Percentiles rank a stretch among this genome's conserved stretches.
Conservation (phyloP, 2,113 vertebrate genomes). For the Xenus cinereus region DNA sequence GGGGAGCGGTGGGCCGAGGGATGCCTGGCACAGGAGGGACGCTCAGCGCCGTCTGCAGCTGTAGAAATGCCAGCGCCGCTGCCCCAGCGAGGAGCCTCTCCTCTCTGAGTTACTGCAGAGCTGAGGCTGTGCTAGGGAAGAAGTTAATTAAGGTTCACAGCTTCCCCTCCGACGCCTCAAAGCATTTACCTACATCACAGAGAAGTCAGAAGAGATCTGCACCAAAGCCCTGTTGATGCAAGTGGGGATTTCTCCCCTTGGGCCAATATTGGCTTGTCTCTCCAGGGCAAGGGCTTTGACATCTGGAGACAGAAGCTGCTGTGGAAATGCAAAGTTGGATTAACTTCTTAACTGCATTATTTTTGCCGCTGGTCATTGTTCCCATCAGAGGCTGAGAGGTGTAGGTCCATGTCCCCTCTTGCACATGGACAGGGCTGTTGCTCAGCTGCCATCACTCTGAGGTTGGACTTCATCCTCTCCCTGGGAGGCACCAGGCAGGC, state of each 20-base stretch:
- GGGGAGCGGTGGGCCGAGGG: not conserved
- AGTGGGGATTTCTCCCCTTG: not conserved
- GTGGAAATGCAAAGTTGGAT: not conserved
- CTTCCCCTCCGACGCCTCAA: not conserved
- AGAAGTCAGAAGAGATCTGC: not conserved
- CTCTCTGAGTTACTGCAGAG: not conserved
- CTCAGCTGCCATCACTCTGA: not conserved
- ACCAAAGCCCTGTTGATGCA: not conserved
- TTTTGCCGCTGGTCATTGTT: not conserved
- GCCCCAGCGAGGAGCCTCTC: not conserved
- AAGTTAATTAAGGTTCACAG: not conserved
- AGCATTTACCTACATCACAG: not conserved
- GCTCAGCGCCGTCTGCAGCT: not conserved
- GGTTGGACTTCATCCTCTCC: not conserved
- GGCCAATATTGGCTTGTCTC: too few relatives aligned
- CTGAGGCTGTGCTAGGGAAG: not conserved
- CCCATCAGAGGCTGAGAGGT: not conserved
- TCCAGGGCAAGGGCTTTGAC: not conserved
- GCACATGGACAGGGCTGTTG: rapidly evolving
- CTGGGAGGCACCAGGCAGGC: not conserved
- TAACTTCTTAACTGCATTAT: not conserved
- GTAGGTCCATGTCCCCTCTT: not conserved
- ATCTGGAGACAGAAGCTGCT: not conserved
- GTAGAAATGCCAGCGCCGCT: not conserved
- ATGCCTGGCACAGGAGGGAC: not conserved